A percentile compares a stretch with the other conserved stretches of the same genome.
Conservation (phyloP, 2,797 vertebrate species). For the Pangasius mekongensis region DNA sequence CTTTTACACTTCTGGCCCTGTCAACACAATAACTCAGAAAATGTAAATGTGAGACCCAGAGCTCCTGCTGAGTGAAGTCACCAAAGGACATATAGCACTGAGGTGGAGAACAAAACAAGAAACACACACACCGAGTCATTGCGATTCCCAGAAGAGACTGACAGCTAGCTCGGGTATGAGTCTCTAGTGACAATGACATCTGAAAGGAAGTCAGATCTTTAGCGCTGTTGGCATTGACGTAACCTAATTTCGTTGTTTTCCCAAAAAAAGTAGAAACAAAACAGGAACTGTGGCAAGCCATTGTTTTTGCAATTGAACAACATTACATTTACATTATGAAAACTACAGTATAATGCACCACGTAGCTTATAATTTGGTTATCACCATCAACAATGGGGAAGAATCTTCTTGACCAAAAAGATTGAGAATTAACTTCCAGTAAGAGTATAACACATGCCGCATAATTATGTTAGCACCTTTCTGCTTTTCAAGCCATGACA, state of each 20-base stretch:
- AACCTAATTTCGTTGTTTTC: constrained; percentile 45
- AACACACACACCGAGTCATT: constrained; percentile 9
- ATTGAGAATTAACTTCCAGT: neutral
- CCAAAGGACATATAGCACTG: constrained; percentile 54
- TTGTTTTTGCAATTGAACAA: neutral
- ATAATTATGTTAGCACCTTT: neutral
- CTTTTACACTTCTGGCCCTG: constrained; percentile 43
- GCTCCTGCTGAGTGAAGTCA: constrained; percentile 51
- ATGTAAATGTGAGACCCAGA: constrained; percentile 32
- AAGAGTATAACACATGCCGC: neutral
- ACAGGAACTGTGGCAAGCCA: neutral
- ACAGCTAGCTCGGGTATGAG: constrained; percentile 46
- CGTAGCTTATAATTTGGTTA: neutral
- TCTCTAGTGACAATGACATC: constrained; percentile 46
- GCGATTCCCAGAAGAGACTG: constrained; percentile 31
- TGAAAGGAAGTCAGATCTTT: constrained; percentile 49
- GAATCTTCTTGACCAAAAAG: neutral
- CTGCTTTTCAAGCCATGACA: neutral
- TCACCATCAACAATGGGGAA: neutral
- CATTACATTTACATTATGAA: neutral
- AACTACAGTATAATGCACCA: neutral
- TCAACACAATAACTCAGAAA: constrained; percentile 61
- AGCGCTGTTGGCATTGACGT: constrained; percentile 41
- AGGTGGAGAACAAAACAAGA: constrained; percentile 58
- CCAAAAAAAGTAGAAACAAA: neutral